phyloP scores from a whole-genome alignment of 37 sponge, comb jelly and placozoan genomes.

The Ephydatia muelleri region DNA sequence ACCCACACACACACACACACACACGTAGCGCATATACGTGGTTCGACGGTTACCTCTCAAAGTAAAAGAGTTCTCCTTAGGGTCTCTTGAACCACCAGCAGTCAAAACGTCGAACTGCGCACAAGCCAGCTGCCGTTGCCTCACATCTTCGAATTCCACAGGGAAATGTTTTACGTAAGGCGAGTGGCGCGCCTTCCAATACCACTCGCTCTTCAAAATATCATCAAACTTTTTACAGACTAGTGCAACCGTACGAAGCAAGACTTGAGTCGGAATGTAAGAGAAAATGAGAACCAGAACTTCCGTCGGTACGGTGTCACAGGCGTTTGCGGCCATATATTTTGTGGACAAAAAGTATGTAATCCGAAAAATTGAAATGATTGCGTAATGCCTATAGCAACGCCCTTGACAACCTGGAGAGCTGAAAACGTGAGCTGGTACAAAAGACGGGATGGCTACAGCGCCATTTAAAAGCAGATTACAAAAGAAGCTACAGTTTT shows the following conservation, averaged over 20 bases:
- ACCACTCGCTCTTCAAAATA: constrained; percentile 26
- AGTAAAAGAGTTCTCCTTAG: not conserved
- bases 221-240: constrained; percentile 33
- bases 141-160: not conserved
- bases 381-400: too few relatives aligned
- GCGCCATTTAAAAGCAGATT: too few relatives aligned
- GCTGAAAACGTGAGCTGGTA: too few relatives aligned
- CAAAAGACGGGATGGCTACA: too few relatives aligned
- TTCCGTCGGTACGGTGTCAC: constrained; percentile 24
- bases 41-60: constrained; percentile 9
- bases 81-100: not conserved
- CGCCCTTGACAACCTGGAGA: too few relatives aligned
- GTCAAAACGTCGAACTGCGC: constrained; percentile 23
- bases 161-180: not conserved
- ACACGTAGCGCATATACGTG: too few relatives aligned
- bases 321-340: too few relatives aligned
- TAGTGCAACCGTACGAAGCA: not conserved
- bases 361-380: too few relatives aligned
- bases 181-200: constrained; percentile 45
- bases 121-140: constrained; percentile 33
- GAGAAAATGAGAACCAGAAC: constrained; percentile 36
- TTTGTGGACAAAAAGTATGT: too few relatives aligned
- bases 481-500: too few relatives aligned
- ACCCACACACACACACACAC: too few relatives aligned
- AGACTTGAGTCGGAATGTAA: constrained; percentile 12